Base-by-base conservation (phyloP, 2,113 vertebrate genomes). In the Irena cyanogastra region DNA sequence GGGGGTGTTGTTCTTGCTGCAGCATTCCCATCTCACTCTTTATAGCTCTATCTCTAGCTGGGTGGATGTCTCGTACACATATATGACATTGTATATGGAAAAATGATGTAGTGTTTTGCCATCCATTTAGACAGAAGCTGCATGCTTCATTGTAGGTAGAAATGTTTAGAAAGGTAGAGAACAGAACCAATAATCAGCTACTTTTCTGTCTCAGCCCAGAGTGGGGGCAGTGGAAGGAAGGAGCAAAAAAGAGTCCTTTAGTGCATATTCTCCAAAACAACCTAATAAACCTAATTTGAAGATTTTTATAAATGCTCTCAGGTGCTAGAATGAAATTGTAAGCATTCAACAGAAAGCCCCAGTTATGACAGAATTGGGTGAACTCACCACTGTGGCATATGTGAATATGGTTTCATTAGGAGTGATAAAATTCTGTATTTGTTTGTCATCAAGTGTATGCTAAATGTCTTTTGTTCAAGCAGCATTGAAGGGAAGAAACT, bases 41-140 rank as follows among this genome's bases (percentile, higher is more conserved):
- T 2, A 47, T 41, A 79, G 35, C 3, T 1, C 0, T 44, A 2
- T 26, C 39, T 89, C 9, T 26, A 6, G 35, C 17, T 72, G 49
- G 8, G 10, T 45, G 42, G 15, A 6, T 28, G 6, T 78, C 52
- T 42, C 17, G 1, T 37, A 13, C 3, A 2, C 16, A 13, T 1
- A 1, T 35, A 16, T 3, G 7, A 10, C 30, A 53, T 24, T 17
- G 3, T 26, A 8, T 47, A 14, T 61, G 66, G 24, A 64, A 54
- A 74, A 74, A 21, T 35, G 8, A 47, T 65, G n/a, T 26, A 10
- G 19, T 56, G 13, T 69, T 83, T 77, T 86, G 53, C 39, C 42
- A 24, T 49, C 42, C 6, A 6, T 70, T 74, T 87, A 63, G 16
- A 30, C 23, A 35, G 64, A 81, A 89, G 63, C 27, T 72, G 39